Evolutionary conservation across 2,113 vertebrate genomes (phyloP).

Genomic region (Camarhynchus parvulus): DNA sequence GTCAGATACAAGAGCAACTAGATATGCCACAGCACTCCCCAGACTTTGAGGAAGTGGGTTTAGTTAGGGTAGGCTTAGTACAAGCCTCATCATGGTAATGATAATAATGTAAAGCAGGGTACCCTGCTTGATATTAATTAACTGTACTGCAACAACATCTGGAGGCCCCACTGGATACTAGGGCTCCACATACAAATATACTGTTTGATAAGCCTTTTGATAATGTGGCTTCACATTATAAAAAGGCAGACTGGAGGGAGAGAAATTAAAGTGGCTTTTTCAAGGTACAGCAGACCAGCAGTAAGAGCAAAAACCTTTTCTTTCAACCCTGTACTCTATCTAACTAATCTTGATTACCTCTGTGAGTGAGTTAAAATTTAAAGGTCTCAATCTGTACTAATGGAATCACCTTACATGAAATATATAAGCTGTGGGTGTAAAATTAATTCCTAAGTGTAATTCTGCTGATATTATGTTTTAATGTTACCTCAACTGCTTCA

Average conservation of each 20-base stretch:
- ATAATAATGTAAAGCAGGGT: background rate
- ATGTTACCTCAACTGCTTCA: background rate
- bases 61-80: background rate
- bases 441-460: background rate
- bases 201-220: background rate
- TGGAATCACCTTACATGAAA: background rate
- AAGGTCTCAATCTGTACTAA: background rate
- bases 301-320: background rate
- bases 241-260: background rate
- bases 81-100: background rate
- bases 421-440: background rate
- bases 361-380: background rate
- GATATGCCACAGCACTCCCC: background rate
- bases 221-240: background rate
- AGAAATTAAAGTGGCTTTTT: background rate
- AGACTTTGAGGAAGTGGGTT: background rate
- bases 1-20: background rate
- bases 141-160: background rate
- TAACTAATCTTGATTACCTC: background rate
- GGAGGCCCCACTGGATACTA: background rate
- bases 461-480: background rate
- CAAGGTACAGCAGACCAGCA: background rate
- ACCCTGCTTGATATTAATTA: constrained; percentile 3
- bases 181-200: background rate
- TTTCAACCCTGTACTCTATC: background rate